Percentiles rank a stretch among this genome's conserved stretches.
Conservation (phyloP, 92 coral and sea anemone species). For the Epizoanthus fatuus region DNA sequence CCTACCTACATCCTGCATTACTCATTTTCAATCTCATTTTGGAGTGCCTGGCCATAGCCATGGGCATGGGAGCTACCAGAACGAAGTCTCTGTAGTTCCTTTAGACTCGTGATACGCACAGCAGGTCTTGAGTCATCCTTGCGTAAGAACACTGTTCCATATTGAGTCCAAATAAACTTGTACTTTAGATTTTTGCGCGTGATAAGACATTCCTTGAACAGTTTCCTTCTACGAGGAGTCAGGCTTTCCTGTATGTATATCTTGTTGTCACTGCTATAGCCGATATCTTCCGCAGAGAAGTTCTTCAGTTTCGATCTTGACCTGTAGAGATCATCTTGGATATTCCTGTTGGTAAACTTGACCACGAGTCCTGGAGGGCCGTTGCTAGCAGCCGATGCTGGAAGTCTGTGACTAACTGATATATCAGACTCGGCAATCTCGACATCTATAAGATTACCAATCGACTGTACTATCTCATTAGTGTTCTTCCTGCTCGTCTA, state of each 20-base stretch:
- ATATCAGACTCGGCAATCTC: background rate
- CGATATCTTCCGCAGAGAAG: too few species aligned
- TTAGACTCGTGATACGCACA: background rate
- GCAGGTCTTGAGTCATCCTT: background rate
- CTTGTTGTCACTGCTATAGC: background rate
- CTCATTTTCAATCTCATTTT: background rate
- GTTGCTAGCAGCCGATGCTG: conserved; percentile 10
- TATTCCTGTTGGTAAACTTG: conserved; percentile 15
- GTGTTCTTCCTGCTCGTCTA: conserved; percentile 5
- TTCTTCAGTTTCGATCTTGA: too few species aligned
- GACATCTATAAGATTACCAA: background rate
- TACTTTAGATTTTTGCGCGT: background rate
- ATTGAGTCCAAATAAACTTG: conserved; percentile 56
- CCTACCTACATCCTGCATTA: conserved; percentile 48
- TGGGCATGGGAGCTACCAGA: background rate
- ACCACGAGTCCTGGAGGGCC: background rate
- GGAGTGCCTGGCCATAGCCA: conserved; percentile 13
- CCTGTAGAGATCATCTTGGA: background rate
- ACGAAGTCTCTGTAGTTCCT: conserved; percentile 13
- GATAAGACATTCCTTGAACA: too few species aligned
- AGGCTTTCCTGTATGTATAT: background rate
- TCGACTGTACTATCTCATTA: conserved; percentile 6
- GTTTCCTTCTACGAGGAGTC: too few species aligned
- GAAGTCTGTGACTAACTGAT: conserved; percentile 18
- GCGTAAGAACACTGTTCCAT: conserved; percentile 35